Evolutionary conservation across 2,888 invertebrate genomes (phyloP).

Genomic region (Dexiosoma caninum): DNA sequence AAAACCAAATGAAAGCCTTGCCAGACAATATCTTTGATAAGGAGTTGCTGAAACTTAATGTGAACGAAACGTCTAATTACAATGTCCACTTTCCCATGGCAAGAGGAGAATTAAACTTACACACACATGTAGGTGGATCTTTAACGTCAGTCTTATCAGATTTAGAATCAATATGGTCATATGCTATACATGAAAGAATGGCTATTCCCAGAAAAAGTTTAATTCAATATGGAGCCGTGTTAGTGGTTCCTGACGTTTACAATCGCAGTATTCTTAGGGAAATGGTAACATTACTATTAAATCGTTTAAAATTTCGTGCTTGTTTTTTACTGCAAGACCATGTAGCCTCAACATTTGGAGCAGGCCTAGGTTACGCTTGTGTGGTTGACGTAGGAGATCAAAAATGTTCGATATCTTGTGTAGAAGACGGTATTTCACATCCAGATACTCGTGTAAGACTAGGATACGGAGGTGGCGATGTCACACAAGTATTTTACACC

Average conservation of each 20-base stretch:
- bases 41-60: slow-evolving; percentile 67
- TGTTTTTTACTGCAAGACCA: slow-evolving; percentile 84
- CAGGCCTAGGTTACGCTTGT: slow-evolving; percentile 91
- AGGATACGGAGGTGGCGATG: slow-evolving; percentile 94
- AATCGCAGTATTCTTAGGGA: slow-evolving; percentile 91
- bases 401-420: slow-evolving; percentile 96
- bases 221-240: slow-evolving; percentile 89
- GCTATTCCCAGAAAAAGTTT: slow-evolving; percentile 85
- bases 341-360: slow-evolving; percentile 90
- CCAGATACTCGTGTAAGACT: slow-evolving; percentile 89
- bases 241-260: slow-evolving; percentile 94
- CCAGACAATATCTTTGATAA: slow-evolving; percentile 67
- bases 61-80: slow-evolving; percentile 82
- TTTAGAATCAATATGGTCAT: slow-evolving; percentile 92
- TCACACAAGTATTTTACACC: slow-evolving; percentile 93
- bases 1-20: neutral
- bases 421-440: slow-evolving; percentile 97
- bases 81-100: slow-evolving; percentile 94
- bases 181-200: slow-evolving; percentile 86
- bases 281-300: slow-evolving; percentile 87
- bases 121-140: slow-evolving; percentile 90
- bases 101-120: slow-evolving; percentile 92
- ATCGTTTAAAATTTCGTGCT: slow-evolving; percentile 90
- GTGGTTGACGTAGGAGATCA: slow-evolving; percentile 97
- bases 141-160: slow-evolving; percentile 90